phyloP scores from a whole-genome alignment of 1,140 invertebrate species.

The Portunus trituberculatus region DNA sequence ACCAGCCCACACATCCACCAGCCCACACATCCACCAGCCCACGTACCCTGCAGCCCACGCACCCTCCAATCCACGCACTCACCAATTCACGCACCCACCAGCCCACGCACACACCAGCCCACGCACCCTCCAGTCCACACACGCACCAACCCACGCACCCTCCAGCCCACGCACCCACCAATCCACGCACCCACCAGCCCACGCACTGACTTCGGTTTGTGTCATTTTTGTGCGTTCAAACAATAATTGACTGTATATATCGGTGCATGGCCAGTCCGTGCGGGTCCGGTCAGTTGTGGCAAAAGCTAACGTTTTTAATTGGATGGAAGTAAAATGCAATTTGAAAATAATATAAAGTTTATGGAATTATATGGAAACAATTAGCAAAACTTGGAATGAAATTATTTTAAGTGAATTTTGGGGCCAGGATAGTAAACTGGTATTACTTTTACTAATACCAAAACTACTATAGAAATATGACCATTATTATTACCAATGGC shows the following conservation, averaged over 20 bases:
- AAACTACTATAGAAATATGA: no score
- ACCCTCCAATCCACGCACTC: neutral
- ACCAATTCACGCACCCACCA: neutral
- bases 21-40: neutral
- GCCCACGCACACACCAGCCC: neutral
- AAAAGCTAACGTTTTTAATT: slow-evolving; percentile 15
- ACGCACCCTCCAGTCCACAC: neutral
- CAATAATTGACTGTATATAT: slow-evolving; percentile 10
- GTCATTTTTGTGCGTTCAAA: slow-evolving; percentile 14
- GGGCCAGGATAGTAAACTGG: no score
- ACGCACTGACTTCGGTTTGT: neutral
- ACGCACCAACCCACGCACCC: neutral
- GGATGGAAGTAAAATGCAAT: slow-evolving; percentile 23
- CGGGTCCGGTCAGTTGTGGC: neutral
- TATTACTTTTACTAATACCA: no score
- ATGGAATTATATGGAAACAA: slow-evolving; percentile 24
- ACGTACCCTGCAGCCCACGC: no score
- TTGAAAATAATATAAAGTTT: neutral
- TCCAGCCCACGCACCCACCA: neutral
- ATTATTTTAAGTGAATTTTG: neutral
- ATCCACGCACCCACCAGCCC: neutral
- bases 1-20: neutral
- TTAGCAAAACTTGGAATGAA: neutral
- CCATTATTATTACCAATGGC: no score
- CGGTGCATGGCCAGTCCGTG: neutral